Evolutionary conservation across 2,113 vertebrate genomes (phyloP).

Genomic region (Camelus bactrianus): DNA sequence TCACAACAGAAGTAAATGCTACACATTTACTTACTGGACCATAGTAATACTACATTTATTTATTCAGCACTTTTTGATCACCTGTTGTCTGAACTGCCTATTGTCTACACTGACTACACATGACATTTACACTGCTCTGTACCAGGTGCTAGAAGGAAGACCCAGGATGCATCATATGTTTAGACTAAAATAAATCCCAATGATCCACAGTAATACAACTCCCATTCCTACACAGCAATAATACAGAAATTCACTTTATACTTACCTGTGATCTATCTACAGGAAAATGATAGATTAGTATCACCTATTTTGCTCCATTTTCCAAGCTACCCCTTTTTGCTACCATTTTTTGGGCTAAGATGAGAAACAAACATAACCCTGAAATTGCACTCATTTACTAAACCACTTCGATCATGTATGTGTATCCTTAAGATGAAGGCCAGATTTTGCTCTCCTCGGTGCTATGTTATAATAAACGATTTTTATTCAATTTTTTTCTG

Average conservation of each 20-base stretch:
- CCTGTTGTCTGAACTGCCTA: not conserved
- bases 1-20: not conserved
- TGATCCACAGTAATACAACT: not conserved
- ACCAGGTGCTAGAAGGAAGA: not conserved
- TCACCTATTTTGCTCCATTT: not conserved
- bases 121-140: not conserved
- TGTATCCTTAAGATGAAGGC: not conserved
- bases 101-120: not conserved
- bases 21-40: not conserved
- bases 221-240: not conserved
- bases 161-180: not conserved
- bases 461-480: not conserved
- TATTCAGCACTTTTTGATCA: not conserved
- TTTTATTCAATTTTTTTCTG: not conserved
- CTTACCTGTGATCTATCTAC: not conserved
- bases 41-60: slow-evolving; percentile 9
- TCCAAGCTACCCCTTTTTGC: not conserved
- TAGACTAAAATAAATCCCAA: not conserved
- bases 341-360: not conserved
- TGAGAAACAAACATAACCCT: not conserved
- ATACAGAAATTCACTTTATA: slow-evolving; percentile 1
- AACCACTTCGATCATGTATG: not conserved
- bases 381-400: not conserved
- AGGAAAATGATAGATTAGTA: not conserved
- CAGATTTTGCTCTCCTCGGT: not conserved